A percentile compares a stretch with the other conserved stretches of the same genome.
Conservation (phyloP, 1,140 invertebrate species). For the Zaprionus taronus region DNA sequence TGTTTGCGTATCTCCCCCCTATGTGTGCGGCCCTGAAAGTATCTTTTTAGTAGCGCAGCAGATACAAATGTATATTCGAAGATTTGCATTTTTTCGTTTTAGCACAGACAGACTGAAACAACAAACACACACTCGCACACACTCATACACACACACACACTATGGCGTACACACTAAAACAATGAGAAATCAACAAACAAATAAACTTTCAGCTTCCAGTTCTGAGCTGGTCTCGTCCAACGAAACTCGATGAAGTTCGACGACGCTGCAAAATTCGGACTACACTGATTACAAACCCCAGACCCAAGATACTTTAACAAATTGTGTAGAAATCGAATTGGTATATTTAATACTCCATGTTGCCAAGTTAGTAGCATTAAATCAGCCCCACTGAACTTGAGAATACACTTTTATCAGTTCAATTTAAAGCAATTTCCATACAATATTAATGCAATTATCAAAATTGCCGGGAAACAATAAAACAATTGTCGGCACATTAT, state of each 20-base stretch:
- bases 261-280: neutral
- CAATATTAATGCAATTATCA: constrained; percentile 1
- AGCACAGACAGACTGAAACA: constrained; percentile 42
- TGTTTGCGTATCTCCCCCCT: constrained; percentile 20
- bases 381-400: neutral
- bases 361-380: neutral
- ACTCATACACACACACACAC: constrained; percentile 18
- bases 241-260: neutral
- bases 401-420: neutral
- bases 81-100: constrained; percentile 64
- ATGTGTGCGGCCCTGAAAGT: constrained; percentile 44
- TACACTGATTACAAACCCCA: neutral
- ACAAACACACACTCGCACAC: constrained; percentile 12
- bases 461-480: neutral
- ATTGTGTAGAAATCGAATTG: neutral
- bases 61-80: constrained; percentile 66
- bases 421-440: neutral
- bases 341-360: neutral
- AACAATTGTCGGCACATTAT: neutral
- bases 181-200: constrained; percentile 44
- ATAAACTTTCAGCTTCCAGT: constrained; percentile 23
- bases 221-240: neutral
- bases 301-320: neutral
- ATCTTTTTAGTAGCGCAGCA: constrained; percentile 69
- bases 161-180: constrained; percentile 22